Evolutionary conservation across 30 jellyfish, hydroid and myxozoan species (phyloP).

Genomic region (Aurelia sp.): DNA sequence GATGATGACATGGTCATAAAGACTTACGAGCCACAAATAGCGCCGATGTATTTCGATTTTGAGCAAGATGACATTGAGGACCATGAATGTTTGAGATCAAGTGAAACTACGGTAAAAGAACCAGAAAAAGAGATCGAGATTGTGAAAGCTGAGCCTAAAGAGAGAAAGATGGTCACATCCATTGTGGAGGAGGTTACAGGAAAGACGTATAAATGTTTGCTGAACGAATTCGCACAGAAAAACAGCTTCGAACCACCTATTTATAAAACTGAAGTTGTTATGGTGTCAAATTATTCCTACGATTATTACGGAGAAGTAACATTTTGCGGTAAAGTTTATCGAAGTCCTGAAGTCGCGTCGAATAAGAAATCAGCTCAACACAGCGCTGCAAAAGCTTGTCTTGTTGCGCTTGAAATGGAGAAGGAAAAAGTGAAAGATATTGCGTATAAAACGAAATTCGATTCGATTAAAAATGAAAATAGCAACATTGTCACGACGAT

Average conservation of each 20-base stretch:
- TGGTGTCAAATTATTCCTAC: neutral
- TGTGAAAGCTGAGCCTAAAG: neutral
- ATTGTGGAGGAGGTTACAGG: conserved; percentile 11
- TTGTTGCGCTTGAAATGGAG: conserved; percentile 26
- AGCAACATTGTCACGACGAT: neutral
- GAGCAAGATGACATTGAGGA: conserved; percentile 26
- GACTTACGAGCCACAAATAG: neutral
- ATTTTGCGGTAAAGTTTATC: neutral
- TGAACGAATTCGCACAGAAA: conserved; percentile 23
- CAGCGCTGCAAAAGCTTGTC: conserved; percentile 37
- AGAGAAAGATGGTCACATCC: neutral
- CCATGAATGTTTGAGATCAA: conserved; percentile 1
- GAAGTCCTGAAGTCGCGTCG: neutral
- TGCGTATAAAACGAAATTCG: too few species aligned
- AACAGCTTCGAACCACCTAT: neutral
- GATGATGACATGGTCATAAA: neutral
- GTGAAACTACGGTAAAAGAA: neutral
- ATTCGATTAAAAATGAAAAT: conserved; percentile 1
- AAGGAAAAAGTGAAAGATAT: neutral
- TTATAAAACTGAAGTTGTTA: conserved; percentile 2
- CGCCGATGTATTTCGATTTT: conserved; percentile 36
- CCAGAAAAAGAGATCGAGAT: neutral
- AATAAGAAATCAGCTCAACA: conserved; percentile 49
- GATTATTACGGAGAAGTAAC: conserved; percentile 15
- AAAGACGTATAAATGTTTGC: conserved; percentile 5